Evolutionary conservation across 2,797 vertebrate species (phyloP).

Genomic region (Lutjanus campechanus): DNA sequence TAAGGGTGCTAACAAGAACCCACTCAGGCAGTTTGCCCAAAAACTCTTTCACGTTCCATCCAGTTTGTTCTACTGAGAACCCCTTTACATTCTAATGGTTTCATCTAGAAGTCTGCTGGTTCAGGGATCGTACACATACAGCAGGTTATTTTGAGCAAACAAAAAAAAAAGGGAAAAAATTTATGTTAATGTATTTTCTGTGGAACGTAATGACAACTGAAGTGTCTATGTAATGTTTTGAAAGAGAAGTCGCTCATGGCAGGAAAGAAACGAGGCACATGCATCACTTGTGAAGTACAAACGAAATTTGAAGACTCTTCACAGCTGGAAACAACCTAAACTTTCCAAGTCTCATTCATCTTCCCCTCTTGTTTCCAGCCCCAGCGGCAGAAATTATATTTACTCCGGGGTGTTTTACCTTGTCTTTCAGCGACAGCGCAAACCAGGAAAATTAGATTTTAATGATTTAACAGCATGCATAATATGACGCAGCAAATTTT

Average conservation of each 20-base stretch:
- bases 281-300: conserved; percentile 39
- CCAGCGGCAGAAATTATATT: conserved; percentile 27
- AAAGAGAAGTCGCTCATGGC: conserved; percentile 26
- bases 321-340: conserved; percentile 41
- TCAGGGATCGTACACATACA: background rate
- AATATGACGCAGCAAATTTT: conserved; percentile 24
- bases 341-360: conserved; percentile 42
- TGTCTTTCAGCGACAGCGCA: conserved; percentile 26
- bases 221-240: conserved; percentile 9
- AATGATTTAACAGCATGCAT: conserved; percentile 48
- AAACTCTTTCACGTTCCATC: no score
- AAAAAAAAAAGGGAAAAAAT: no score
- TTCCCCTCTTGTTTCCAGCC: conserved; percentile 17
- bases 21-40: no score
- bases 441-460: conserved; percentile 51
- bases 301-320: conserved; percentile 33
- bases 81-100: no score
- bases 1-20: no score
- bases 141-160: background rate
- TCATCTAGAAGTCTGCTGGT: no score
- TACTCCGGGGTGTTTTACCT: conserved; percentile 40
- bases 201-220: conserved; percentile 2
- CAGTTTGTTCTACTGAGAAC: no score
- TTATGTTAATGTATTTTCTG: no score
- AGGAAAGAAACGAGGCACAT: background rate